Conservation (phyloP, 1,140 invertebrate genomes). For the Drosophila rhopaloa region DNA sequence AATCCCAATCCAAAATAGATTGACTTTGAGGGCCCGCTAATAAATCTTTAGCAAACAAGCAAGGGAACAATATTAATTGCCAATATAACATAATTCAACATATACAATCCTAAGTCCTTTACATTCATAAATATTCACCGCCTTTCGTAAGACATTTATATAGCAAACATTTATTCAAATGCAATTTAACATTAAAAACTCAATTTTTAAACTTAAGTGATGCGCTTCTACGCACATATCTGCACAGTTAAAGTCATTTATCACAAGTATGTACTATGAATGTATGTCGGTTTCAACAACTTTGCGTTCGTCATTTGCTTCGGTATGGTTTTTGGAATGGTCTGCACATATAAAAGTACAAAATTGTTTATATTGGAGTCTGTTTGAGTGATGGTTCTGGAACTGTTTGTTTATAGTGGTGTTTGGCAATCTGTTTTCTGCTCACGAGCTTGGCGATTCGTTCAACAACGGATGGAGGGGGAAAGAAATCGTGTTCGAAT, state of each 20-base stretch:
- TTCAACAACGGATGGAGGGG: slow-evolving; percentile 46
- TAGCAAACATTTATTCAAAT: slow-evolving; percentile 76
- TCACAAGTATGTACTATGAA: slow-evolving; percentile 73
- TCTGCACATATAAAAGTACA: slow-evolving; percentile 74
- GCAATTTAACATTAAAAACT: slow-evolving; percentile 78
- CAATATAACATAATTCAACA: too few relatives aligned
- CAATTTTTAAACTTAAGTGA: slow-evolving; percentile 54
- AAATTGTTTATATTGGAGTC: slow-evolving; percentile 57
- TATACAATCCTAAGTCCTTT: too few relatives aligned
- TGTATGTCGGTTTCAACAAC: slow-evolving; percentile 53
- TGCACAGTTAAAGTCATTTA: slow-evolving; percentile 75
- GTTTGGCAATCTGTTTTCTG: slow-evolving; percentile 67
- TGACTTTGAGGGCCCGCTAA: background rate
- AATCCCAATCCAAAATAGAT: background rate
- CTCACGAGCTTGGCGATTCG: slow-evolving; percentile 46
- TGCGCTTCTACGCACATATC: slow-evolving; percentile 59
- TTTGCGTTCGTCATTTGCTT: slow-evolving; percentile 36
- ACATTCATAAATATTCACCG: too few relatives aligned
- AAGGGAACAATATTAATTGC: too few relatives aligned
- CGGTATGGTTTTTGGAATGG: slow-evolving; percentile 41
- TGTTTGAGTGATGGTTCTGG: slow-evolving; percentile 5
- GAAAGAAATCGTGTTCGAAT: slow-evolving; percentile 67
- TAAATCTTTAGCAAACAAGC: slow-evolving; percentile 1
- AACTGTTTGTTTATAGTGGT: slow-evolving; percentile 35
- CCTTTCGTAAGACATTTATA: slow-evolving; percentile 24